These are phyloP conservation scores for Girardia tigrina DNA, from an alignment of 2,888 invertebrate species.

Conservation along the genomic window DNA sequence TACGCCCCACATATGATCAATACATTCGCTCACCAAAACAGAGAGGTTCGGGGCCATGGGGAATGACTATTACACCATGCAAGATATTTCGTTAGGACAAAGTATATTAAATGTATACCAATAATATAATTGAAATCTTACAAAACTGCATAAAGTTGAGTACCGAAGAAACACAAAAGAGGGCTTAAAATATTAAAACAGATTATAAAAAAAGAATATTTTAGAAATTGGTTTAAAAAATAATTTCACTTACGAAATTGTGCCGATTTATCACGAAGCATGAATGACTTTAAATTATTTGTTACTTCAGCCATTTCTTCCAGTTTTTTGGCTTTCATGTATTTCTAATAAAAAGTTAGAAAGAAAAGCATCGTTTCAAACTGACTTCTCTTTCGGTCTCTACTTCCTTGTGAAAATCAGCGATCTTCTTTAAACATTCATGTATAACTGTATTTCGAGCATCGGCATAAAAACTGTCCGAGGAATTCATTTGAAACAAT, in stretches of 20 bases:
- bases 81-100: no score
- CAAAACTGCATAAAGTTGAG: no score
- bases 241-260: neutral
- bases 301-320: slow-evolving; percentile 18
- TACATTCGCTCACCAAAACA: no score
- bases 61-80: no score
- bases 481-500: neutral
- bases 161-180: no score
- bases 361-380: neutral
- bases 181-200: no score
- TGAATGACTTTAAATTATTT: neutral
- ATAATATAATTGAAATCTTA: no score
- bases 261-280: neutral
- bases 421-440: neutral
- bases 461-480: neutral
- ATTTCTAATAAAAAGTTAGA: neutral
- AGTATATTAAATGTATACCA: no score
- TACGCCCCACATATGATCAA: no score
- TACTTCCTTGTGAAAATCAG: neutral
- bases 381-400: slow-evolving; percentile 10
- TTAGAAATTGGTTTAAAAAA: no score
- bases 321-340: neutral
- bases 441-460: neutral
- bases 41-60: no score
- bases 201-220: no score